A percentile compares a stretch with the other conserved stretches of the same genome.
phyloP scores from a whole-genome alignment of 2,797 vertebrate genomes.

The Sphenodon punctatus region DNA sequence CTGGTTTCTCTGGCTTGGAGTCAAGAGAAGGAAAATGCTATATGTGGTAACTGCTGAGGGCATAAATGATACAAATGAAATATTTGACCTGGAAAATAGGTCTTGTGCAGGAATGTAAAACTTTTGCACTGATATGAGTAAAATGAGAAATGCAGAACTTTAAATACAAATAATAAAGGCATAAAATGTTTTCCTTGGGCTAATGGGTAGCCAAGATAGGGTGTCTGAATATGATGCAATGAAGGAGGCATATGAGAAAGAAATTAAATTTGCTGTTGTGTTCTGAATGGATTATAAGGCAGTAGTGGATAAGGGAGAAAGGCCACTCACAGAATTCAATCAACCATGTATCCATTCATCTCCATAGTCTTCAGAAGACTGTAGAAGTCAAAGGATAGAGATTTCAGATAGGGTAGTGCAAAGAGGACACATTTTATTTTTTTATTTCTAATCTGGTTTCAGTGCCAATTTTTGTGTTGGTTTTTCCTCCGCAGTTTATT shows the following conservation, averaged over 20 bases:
- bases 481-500: no score
- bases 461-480: no score
- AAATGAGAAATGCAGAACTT: conserved; percentile 19
- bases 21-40: conserved; percentile 22
- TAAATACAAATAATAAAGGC: conserved; percentile 31
- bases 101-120: conserved; percentile 38
- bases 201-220: not conserved
- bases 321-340: not conserved
- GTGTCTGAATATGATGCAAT: not conserved
- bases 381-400: no score
- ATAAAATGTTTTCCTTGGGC: conserved; percentile 4
- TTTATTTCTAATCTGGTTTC: no score
- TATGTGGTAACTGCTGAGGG: conserved; percentile 12
- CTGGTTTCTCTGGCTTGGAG: conserved; percentile 39
- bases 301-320: not conserved
- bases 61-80: conserved; percentile 40
- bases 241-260: not conserved
- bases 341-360: no score
- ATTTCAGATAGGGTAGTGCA: no score
- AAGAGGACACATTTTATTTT: no score
- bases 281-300: not conserved
- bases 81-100: conserved; percentile 50
- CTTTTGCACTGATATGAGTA: conserved; percentile 15
- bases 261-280: not conserved
- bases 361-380: no score